A percentile compares a stretch with the other conserved stretches of the same genome.
Conservation (phyloP, 2,113 vertebrate genomes). For the Martes martes region DNA sequence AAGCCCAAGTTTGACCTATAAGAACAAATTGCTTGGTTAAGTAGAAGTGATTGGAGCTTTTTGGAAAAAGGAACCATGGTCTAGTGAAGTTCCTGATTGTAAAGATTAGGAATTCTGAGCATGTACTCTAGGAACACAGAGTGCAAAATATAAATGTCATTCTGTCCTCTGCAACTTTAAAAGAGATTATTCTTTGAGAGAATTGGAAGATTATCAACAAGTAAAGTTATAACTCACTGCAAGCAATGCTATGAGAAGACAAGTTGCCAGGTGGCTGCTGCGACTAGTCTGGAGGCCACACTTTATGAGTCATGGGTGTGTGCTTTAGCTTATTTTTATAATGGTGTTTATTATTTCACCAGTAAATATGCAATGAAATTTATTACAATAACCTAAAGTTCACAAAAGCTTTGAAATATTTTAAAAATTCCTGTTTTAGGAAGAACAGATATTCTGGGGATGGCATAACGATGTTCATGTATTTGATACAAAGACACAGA, state of each 20-base stretch:
- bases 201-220: not conserved
- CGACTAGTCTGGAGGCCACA: not conserved
- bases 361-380: not conserved
- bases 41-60: not conserved
- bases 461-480: conserved; percentile 97
- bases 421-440: conserved; percentile 76
- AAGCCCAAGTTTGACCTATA: not conserved
- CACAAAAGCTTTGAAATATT: not conserved
- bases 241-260: not conserved
- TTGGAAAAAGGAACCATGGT: not conserved
- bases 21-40: not conserved
- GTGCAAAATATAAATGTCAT: not conserved
- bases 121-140: not conserved
- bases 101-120: conserved; percentile 13
- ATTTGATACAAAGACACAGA: conserved; percentile 89
- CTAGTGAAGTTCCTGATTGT: not conserved
- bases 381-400: not conserved
- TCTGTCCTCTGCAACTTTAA: not conserved
- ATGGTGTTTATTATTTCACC: not conserved
- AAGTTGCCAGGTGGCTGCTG: not conserved
- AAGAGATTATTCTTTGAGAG: not conserved
- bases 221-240: not conserved
- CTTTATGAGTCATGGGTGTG: not conserved
- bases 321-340: not conserved
- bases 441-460: conserved; percentile 93